Conservation (phyloP, 2,113 vertebrate genomes). For the Lampris megalopsis region DNA sequence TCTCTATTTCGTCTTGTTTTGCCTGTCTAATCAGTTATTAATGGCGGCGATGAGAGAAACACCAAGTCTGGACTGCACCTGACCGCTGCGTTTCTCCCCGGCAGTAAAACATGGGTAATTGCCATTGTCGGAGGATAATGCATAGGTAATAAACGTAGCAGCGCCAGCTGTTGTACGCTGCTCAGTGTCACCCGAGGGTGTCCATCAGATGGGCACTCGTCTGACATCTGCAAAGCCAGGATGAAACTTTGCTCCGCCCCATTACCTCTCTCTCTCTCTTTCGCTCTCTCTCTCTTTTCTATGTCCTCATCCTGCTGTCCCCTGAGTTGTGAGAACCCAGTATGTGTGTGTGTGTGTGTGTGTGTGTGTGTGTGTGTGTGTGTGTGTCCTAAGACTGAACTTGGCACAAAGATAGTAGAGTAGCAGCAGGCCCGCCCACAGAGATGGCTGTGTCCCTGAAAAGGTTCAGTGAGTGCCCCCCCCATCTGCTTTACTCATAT, state of each 20-base stretch:
- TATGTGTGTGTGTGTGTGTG: background rate
- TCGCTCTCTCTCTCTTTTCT: background rate
- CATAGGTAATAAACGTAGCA: slow-evolving; percentile 57
- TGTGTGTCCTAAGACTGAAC: slow-evolving; percentile 22
- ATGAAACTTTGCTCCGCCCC: slow-evolving; percentile 42
- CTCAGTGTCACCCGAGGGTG: slow-evolving; percentile 39
- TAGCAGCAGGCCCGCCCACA: background rate
- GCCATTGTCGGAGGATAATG: slow-evolving; percentile 60
- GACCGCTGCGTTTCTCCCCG: slow-evolving; percentile 19
- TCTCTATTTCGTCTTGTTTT: background rate
- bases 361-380: background rate
- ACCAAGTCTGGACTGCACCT: slow-evolving; percentile 6
- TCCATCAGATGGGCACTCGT: slow-evolving; percentile 67
- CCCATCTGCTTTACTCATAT: no score
- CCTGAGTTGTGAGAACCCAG: slow-evolving; percentile 10
- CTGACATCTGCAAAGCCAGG: slow-evolving; percentile 49
- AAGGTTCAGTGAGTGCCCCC: no score
- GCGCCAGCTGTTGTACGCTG: slow-evolving; percentile 61
- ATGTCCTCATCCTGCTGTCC: background rate
- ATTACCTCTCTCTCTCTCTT: slow-evolving; percentile 8
- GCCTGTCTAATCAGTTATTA: background rate
- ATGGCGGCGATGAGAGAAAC: slow-evolving; percentile 8
- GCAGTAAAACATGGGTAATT: slow-evolving; percentile 44
- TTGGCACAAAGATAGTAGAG: background rate
- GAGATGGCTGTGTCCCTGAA: no score